Evolutionary conservation across 2,797 vertebrate genomes (phyloP), one percentile per base, ranked within the genome.

Genomic region (Sphaeramia orbicularis): DNA sequence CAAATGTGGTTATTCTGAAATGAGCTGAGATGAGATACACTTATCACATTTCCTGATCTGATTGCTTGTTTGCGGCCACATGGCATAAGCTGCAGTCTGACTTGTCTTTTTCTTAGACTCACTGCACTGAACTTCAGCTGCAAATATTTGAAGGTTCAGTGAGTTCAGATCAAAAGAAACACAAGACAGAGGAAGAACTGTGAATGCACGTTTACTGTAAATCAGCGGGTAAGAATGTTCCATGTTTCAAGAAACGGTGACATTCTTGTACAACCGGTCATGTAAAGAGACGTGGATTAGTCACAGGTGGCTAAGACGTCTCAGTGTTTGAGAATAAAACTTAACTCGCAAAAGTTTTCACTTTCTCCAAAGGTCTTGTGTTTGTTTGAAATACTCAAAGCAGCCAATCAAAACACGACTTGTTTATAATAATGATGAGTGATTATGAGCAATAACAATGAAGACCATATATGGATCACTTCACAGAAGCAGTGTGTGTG

Each of bases 381-480:
- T 72, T 76, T 74, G 55, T 83, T 78, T 67, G 42, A 68, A 86
- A 79, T 57, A 64, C 47, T 66, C 51, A 77, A 82, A 81, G 68
- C 49, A n/a, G 56, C 65, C 79, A 81, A 85, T 86, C 76, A 85
- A 62, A 44, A 63, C 47, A 59, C 57, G 57, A 74, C 70, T 83
- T 81, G 84, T 91, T 91, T 86, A 65, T 85, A 81, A 83, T 84
- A 80, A 90, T 91, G 81, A 89, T 88, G 90, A 89, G 89, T 88
- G 84, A 92, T 92, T 89, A 92, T 87, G 84, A 89, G 86, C 80
- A 89, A 86, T 90, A 88, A 89, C 92, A 88, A 84, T 87, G 87
- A 88, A 74, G 88, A 85, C 83, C 90, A 91, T 91, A 89, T 89
- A 91, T 87, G 90, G 90, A 89, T 92, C 85, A 91, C 87, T 92